Conservation (phyloP, 1,140 invertebrate genomes). For the Lasaia peninsularis region DNA sequence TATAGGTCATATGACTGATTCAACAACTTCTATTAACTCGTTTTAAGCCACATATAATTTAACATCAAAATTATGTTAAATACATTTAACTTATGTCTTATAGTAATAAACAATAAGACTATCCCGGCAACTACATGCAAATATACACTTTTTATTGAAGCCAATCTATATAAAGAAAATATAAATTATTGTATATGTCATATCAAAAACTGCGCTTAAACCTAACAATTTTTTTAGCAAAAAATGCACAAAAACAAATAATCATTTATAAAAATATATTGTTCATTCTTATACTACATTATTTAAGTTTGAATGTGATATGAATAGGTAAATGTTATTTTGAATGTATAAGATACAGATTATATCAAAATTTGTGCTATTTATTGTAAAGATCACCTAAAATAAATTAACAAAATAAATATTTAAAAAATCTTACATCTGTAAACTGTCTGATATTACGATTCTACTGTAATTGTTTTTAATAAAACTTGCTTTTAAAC, state of each 20-base stretch:
- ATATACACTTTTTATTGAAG: slow-evolving; percentile 10
- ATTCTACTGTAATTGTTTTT: neutral
- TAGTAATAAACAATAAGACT: neutral
- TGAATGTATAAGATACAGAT: neutral
- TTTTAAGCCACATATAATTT: no score
- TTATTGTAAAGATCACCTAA: slow-evolving; percentile 3
- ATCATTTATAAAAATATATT: slow-evolving; percentile 58
- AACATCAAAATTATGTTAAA: neutral
- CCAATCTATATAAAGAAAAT: slow-evolving; percentile 19
- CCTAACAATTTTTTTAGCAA: slow-evolving; percentile 40
- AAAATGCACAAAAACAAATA: slow-evolving; percentile 51
- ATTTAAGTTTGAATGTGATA: slow-evolving; percentile 5
- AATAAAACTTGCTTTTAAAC: neutral
- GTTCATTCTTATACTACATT: slow-evolving; percentile 30
- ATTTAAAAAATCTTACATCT: neutral
- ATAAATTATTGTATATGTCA: slow-evolving; percentile 37
- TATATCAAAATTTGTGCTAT: neutral
- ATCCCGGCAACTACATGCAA: neutral
- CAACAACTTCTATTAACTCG: no score
- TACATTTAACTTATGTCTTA: neutral
- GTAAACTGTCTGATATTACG: neutral
- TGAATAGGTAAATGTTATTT: neutral
- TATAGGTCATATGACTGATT: no score
- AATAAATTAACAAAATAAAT: slow-evolving; percentile 3
- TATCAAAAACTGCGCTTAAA: slow-evolving; percentile 44